A percentile compares a stretch with the other conserved stretches of the same genome.
These are phyloP conservation scores for Ptychochromis oligacanthus DNA, from an alignment of 2,113 vertebrate species.

Conservation along the genomic window DNA sequence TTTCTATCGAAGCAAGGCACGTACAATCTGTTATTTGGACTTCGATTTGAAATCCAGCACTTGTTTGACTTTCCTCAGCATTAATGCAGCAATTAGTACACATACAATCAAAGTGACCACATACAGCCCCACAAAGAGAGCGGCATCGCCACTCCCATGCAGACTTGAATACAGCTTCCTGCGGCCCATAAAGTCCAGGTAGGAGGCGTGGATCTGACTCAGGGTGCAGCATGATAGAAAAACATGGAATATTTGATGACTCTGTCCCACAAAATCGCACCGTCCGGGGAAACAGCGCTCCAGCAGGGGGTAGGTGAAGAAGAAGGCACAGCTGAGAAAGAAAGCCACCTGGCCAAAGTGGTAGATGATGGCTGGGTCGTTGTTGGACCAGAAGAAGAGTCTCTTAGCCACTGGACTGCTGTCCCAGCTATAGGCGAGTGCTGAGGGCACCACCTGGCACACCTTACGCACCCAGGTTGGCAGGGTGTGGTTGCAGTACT, in stretches of 20 bases:
- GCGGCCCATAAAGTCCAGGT: constrained; percentile 84
- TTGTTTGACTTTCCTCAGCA: constrained; percentile 80
- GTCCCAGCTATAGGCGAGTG: constrained; percentile 86
- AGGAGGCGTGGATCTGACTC: constrained; percentile 88
- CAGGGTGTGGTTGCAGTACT: constrained; percentile 79
- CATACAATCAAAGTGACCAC: constrained; percentile 74
- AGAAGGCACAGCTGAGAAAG: constrained; percentile 86
- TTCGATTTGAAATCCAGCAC: constrained; percentile 77
- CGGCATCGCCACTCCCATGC: constrained; percentile 71
- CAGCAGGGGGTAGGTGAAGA: constrained; percentile 86
- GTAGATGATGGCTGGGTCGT: constrained; percentile 58
- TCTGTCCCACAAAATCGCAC: constrained; percentile 89
- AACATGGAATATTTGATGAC: constrained; percentile 91
- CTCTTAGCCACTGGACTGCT: constrained; percentile 87
- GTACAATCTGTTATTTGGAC: constrained; percentile 45
- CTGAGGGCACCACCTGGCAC: constrained; percentile 88
- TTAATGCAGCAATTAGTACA: constrained; percentile 73
- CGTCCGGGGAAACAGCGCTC: constrained; percentile 87
- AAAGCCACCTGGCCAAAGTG: constrained; percentile 82
- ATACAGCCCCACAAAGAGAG: constrained; percentile 80
- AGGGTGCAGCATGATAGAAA: constrained; percentile 87
- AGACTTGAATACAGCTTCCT: constrained; percentile 80
- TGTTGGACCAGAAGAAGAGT: constrained; percentile 61
- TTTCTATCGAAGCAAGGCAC: constrained; percentile 24
- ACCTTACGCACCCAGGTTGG: constrained; percentile 77